phyloP scores from a whole-genome alignment of 1,140 invertebrate species.

The Laupala kohalensis region DNA sequence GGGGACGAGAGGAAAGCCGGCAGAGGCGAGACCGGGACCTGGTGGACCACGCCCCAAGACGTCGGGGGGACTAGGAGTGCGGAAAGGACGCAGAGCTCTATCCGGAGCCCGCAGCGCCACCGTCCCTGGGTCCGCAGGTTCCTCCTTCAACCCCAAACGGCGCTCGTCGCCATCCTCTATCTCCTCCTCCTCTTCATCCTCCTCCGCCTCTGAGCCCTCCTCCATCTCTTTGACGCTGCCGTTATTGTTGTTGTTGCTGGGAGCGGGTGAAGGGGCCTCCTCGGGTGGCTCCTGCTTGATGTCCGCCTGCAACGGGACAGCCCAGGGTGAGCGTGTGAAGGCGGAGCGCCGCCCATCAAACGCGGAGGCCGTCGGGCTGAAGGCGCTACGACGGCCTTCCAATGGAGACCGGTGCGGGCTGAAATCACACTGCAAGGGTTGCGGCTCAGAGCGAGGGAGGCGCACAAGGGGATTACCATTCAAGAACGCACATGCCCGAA shows the following conservation, averaged over 20 bases:
- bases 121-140: not conserved
- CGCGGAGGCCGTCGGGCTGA: not conserved
- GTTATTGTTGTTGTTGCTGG: slow-evolving; percentile 17
- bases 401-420: not conserved
- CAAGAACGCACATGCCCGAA: too few relatives aligned
- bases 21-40: slow-evolving; percentile 24
- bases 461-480: too few relatives aligned
- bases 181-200: slow-evolving; percentile 43
- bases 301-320: slow-evolving; percentile 10
- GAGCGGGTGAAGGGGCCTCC: not conserved
- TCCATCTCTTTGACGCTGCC: slow-evolving; percentile 23
- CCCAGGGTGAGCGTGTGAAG: not conserved
- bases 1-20: slow-evolving; percentile 62
- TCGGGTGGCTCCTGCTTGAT: slow-evolving; percentile 21
- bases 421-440: not conserved
- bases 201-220: slow-evolving; percentile 42
- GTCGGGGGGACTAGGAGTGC: slow-evolving; percentile 7
- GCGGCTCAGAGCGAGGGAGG: not conserved
- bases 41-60: not conserved
- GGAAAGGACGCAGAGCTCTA: not conserved
- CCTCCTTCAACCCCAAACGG: not conserved
- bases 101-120: not conserved
- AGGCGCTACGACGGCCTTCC: not conserved
- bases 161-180: slow-evolving; percentile 30
- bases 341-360: not conserved